Evolutionary conservation across 2,888 invertebrate species (phyloP), one percentile per base, ranked within the genome.

Genomic region (Scaptomyza parva): DNA sequence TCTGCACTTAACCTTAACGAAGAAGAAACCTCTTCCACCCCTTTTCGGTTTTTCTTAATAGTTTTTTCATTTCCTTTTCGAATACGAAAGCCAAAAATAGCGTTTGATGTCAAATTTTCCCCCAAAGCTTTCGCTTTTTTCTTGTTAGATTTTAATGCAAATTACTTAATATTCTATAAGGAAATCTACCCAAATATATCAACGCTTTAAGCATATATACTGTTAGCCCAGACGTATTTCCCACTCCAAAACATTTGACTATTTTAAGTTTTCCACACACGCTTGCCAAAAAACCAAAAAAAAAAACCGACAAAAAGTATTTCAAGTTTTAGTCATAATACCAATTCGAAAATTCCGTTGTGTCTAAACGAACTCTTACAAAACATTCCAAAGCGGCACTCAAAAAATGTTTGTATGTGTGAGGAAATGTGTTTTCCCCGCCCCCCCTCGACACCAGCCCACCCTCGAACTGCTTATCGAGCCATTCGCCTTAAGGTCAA

Each of bases 1-100:
- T 47, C 61, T 63, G 78, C 85, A 84, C 85, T 86, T 82, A 82
- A 85, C 82, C 87, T 87, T 82, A 82, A 65, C 66, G 76, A 79
- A 70, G 63, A 30, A 8, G 9, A 30, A 30, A 50, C 47, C 54
- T 45, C 20, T 20, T 20, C 0, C 4, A 11, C 4, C 9, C n/a
- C 30, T 6, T 33, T 2, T n/a, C 22, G 24, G 7, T 28, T 28
- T 28, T 28, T 37, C 11, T 17, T 2, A 17, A 6, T 47, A 33
- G 30, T 33, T 24, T 12, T 12, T 40, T 41, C 17, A 45, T 48
- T 48, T 47, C 9, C 0, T 47, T 47, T 22, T n/a, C 5, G 52
- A 50, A 55, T 37, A 55, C n/a, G n/a, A n/a, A 3, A 35, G 67
- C 72, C 63, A 53, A 63, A 75, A 75, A 72, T 76, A 68, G 77